These are phyloP conservation scores for Masticophis lateralis DNA, from an alignment of 2,797 vertebrate genomes.

Conservation along the genomic window DNA sequence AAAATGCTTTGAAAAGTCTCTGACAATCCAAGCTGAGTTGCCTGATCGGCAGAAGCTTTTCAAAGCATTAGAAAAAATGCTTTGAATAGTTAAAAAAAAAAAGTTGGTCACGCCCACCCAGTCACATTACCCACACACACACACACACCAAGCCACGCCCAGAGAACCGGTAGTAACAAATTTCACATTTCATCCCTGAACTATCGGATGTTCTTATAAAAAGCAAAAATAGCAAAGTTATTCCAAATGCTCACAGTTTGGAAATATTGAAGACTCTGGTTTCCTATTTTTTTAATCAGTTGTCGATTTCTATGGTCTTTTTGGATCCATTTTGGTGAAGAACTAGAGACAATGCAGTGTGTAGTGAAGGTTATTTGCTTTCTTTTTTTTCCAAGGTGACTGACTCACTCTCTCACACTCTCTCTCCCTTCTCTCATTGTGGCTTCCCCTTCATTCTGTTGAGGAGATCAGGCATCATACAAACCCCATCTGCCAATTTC, in stretches of 20 bases:
- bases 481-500: background rate
- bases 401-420: background rate
- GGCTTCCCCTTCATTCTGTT: background rate
- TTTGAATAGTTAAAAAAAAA: too few species aligned
- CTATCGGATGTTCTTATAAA: background rate
- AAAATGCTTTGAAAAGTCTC: too few species aligned
- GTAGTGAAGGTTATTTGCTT: background rate
- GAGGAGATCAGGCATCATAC: background rate
- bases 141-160: too few species aligned
- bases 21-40: too few species aligned
- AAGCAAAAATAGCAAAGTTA: background rate
- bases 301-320: background rate
- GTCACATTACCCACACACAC: too few species aligned
- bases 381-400: background rate
- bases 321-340: background rate
- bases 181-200: background rate
- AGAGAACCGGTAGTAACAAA: too few species aligned
- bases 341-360: background rate
- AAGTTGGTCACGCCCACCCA: too few species aligned
- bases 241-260: background rate
- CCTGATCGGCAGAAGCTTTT: too few species aligned
- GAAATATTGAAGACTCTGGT: background rate
- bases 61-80: too few species aligned
- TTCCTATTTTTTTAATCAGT: conserved; percentile 5
- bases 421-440: background rate